Percentiles rank a stretch among this genome's conserved stretches.
Conservation (phyloP, 2,797 vertebrate genomes). For the Melanotaenia pygmaea region DNA sequence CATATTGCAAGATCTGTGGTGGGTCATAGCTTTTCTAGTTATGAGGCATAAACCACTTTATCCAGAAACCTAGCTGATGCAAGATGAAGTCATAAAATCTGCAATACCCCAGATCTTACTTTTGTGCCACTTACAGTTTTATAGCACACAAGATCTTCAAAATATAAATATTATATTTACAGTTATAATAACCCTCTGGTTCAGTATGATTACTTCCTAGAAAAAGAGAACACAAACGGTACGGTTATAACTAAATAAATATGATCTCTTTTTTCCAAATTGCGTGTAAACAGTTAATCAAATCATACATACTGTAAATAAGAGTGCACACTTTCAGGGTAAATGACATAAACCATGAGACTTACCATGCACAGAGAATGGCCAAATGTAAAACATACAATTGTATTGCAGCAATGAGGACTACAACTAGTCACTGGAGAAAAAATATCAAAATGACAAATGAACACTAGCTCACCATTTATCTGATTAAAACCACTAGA, state of each 20-base stretch:
- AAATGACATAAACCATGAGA: background rate
- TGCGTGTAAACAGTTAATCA: background rate
- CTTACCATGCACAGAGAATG: no score
- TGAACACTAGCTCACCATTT: background rate
- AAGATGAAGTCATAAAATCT: no score
- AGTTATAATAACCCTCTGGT: background rate
- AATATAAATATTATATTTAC: background rate
- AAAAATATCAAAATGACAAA: no score
- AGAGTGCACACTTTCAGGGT: background rate
- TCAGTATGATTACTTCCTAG: background rate
- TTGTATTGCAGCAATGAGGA: no score
- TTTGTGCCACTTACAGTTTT: no score
- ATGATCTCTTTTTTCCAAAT: background rate
- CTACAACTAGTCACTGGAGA: no score
- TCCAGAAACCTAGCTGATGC: no score
- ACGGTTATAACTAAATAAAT: background rate
- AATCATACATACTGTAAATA: background rate
- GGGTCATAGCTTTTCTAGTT: background rate
- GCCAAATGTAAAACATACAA: no score
- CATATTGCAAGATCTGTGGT: slow-evolving; percentile 2
- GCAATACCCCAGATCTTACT: no score
- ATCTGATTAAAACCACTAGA: background rate
- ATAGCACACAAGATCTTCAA: no score
- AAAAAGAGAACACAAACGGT: background rate
- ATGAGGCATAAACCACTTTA: no score